phyloP scores from a whole-genome alignment of 2,797 vertebrate species.

The Heliangelus exortis region DNA sequence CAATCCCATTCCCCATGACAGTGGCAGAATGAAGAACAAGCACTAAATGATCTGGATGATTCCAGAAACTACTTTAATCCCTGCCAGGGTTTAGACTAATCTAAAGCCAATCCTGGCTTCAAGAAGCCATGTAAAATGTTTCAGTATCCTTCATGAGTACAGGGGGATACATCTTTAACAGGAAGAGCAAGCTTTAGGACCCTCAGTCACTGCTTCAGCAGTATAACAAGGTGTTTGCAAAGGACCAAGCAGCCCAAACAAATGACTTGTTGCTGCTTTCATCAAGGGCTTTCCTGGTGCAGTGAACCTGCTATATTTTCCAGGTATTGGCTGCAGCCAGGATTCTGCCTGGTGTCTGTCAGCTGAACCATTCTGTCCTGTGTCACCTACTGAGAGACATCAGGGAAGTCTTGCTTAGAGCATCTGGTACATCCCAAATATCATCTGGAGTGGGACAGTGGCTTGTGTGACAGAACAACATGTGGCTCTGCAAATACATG shows the following conservation, averaged over 20 bases:
- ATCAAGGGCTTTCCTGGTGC: neutral
- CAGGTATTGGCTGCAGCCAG: neutral
- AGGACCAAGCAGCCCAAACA: neutral
- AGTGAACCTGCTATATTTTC: neutral
- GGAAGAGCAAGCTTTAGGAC: neutral
- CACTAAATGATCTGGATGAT: neutral
- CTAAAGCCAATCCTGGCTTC: neutral
- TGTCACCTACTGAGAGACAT: too few relatives aligned
- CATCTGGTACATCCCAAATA: neutral
- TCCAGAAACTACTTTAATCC: neutral
- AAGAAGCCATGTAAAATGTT: neutral
- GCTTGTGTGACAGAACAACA: neutral
- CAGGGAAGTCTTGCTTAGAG: neutral
- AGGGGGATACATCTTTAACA: neutral
- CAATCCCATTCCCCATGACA: neutral
- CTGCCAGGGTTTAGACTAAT: neutral
- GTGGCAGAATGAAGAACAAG: neutral
- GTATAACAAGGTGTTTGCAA: neutral
- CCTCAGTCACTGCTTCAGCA: neutral
- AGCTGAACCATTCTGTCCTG: accelerated
- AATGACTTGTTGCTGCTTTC: neutral
- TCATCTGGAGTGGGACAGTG: neutral
- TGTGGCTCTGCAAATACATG: neutral
- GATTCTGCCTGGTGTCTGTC: neutral
- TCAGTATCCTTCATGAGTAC: neutral